Percentiles rank a stretch among this genome's conserved stretches.
Evolutionary conservation across 2,113 vertebrate genomes (phyloP).

Genomic region (Labrus mixtus): DNA sequence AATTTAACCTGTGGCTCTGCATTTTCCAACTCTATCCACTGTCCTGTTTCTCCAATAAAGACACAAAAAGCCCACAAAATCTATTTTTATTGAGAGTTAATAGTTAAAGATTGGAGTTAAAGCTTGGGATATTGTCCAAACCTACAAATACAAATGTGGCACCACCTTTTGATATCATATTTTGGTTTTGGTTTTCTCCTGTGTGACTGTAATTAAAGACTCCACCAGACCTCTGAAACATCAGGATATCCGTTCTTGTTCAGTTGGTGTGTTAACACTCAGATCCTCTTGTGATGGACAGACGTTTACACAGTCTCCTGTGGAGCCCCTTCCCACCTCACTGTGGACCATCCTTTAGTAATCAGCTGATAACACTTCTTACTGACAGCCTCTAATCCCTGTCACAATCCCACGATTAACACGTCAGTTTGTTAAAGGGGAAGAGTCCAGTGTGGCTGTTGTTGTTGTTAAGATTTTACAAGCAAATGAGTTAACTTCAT

Average conservation of each 20-base stretch:
- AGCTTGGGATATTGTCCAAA: no score
- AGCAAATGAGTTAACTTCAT: conserved; percentile 53
- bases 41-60: no score
- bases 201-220: no score
- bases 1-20: no score
- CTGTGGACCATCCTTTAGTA: conserved; percentile 47
- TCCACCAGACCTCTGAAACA: no score
- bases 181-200: no score
- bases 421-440: conserved; percentile 81
- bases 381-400: conserved; percentile 56
- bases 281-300: not conserved
- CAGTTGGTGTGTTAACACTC: conserved; percentile 12
- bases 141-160: no score
- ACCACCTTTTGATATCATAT: no score
- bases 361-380: conserved; percentile 60
- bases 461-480: conserved; percentile 60
- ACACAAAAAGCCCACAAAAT: no score
- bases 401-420: conserved; percentile 54
- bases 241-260: conserved; percentile 38
- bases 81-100: no score
- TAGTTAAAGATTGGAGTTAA: no score
- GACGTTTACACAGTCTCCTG: conserved; percentile 7
- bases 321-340: conserved; percentile 11
- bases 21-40: no score
- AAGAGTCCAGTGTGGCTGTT: conserved; percentile 65